A percentile compares a stretch with the other conserved stretches of the same genome.
These are phyloP conservation scores for Tricholaema leucomelas DNA, from an alignment of 2,113 vertebrate genomes.

Conservation along the genomic window DNA sequence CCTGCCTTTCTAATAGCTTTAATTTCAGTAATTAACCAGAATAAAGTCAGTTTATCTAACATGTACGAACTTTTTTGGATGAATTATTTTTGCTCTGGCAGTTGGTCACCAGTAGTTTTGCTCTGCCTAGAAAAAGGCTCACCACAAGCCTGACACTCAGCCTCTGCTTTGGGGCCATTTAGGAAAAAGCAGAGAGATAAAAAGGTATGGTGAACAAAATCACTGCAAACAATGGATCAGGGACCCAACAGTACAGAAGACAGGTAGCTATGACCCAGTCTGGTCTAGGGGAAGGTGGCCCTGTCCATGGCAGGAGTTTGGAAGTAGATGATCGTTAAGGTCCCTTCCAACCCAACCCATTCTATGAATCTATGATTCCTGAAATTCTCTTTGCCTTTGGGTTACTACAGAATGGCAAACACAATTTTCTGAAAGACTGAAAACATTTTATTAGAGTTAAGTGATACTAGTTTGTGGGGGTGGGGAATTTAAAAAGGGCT, in stretches of 20 bases:
- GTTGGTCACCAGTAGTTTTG: not conserved
- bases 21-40: conserved; percentile 50
- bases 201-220: not conserved
- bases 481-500: not conserved
- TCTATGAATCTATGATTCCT: not conserved
- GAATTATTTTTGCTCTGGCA: not conserved
- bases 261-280: not conserved
- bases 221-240: accelerated
- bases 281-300: no score
- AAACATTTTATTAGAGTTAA: not conserved
- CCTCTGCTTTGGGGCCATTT: not conserved
- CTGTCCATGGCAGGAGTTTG: no score
- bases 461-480: not conserved
- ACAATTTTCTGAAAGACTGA: not conserved
- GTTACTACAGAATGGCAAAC: not conserved
- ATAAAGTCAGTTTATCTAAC: not conserved
- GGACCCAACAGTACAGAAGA: not conserved
- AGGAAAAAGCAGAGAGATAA: not conserved
- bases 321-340: no score
- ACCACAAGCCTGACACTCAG: not conserved
- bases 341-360: no score
- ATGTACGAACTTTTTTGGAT: not conserved
- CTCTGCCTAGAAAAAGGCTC: not conserved
- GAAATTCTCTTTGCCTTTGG: not conserved
- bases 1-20: conserved; percentile 15